Conservation (phyloP, 1,140 invertebrate species). For the Zaprionus davidi region DNA sequence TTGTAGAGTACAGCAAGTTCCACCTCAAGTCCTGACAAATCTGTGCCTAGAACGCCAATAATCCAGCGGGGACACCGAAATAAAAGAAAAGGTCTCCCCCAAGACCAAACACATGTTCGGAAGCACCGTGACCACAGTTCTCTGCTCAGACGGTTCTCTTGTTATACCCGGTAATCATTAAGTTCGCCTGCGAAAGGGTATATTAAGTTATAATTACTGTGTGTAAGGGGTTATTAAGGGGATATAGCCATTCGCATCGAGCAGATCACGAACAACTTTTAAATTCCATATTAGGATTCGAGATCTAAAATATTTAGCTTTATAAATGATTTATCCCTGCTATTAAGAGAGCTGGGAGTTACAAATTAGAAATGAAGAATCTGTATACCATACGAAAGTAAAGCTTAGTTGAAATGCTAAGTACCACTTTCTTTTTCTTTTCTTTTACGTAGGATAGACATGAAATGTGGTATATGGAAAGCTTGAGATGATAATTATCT, state of each 20-base stretch:
- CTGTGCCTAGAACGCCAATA: slow-evolving; percentile 56
- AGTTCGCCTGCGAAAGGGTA: background rate
- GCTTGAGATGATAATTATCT: no score
- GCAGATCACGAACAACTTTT: background rate
- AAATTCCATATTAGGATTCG: background rate
- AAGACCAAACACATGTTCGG: slow-evolving; percentile 60
- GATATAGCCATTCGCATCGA: no score
- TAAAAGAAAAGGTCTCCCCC: background rate
- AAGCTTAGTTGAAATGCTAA: no score
- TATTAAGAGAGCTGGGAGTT: background rate
- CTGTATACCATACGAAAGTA: background rate
- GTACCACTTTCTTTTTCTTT: no score
- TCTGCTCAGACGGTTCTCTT: background rate
- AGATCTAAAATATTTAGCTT: background rate
- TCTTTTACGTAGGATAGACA: no score
- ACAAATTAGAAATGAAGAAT: background rate
- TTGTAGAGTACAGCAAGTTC: slow-evolving; percentile 26
- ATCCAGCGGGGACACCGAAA: background rate
- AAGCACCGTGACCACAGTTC: slow-evolving; percentile 48
- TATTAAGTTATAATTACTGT: background rate
- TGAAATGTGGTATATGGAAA: no score
- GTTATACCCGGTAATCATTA: background rate
- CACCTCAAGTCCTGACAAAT: slow-evolving; percentile 68
- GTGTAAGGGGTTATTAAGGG: background rate
- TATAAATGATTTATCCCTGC: background rate